Conservation (phyloP, 2,113 vertebrate genomes). For the Henicopernis longicauda region DNA sequence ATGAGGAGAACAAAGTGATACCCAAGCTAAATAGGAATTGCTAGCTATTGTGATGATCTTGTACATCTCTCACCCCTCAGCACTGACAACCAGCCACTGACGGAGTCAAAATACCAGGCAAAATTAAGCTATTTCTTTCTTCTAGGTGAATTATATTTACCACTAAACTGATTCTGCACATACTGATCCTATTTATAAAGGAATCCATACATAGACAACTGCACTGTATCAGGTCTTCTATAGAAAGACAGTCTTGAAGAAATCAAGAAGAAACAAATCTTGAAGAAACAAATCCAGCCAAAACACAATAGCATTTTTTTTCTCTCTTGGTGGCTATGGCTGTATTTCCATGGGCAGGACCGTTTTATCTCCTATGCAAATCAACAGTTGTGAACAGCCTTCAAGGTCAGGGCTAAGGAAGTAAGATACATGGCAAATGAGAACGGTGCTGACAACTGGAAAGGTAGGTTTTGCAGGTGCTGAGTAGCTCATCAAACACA, state of each 20-base stretch:
- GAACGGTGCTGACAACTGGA: neutral
- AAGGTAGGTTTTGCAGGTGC: neutral
- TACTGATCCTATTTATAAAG: neutral
- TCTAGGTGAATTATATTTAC: neutral
- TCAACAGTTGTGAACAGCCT: neutral
- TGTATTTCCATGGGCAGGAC: neutral
- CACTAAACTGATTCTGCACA: neutral
- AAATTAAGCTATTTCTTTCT: neutral
- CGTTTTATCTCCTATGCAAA: neutral
- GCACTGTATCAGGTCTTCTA: neutral
- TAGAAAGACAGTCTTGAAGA: neutral
- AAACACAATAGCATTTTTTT: neutral
- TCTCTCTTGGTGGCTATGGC: neutral
- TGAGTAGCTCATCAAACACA: conserved; percentile 17
- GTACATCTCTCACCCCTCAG: neutral
- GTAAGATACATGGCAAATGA: conserved; percentile 30
- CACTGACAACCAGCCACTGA: neutral
- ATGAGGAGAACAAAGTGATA: neutral
- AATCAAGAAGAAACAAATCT: too few species aligned
- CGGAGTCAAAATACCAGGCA: neutral
- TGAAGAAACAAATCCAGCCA: neutral
- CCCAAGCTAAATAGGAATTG: neutral
- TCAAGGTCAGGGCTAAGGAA: conserved; percentile 50
- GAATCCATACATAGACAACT: neutral
- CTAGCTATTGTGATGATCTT: neutral